A percentile compares a stretch with the other conserved stretches of the same genome.
Evolutionary conservation across 2,888 invertebrate genomes (phyloP).

Genomic region (Ectemnius lituratus): DNA sequence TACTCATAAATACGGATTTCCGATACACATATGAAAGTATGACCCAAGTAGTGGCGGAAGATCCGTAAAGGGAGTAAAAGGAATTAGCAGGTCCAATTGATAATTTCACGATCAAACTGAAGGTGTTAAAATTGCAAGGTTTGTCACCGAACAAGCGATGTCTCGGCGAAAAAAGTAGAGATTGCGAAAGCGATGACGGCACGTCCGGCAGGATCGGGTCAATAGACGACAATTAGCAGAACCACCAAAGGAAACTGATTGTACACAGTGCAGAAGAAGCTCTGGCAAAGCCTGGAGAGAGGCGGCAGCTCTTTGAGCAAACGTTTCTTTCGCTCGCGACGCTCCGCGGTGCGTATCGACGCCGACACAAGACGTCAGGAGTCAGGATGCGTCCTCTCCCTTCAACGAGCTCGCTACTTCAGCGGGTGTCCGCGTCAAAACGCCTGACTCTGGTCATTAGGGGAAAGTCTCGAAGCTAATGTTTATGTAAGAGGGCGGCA

Average conservation of each 20-base stretch:
- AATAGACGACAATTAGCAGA: slow-evolving; percentile 45
- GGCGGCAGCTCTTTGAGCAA: slow-evolving; percentile 53
- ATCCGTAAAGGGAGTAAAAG: no score
- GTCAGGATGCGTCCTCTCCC: no score
- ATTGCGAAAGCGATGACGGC: no score
- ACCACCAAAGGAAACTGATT: slow-evolving; percentile 45
- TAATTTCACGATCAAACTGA: no score
- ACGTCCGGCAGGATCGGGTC: slow-evolving; percentile 18
- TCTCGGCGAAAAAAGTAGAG: no score
- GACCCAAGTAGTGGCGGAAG: no score
- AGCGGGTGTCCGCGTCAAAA: slow-evolving; percentile 58
- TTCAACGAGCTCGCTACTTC: slow-evolving; percentile 12
- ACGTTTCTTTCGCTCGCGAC: slow-evolving; percentile 62
- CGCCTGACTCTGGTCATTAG: slow-evolving; percentile 25
- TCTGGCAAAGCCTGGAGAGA: background rate
- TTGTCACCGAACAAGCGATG: no score
- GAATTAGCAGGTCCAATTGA: no score
- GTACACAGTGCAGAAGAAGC: slow-evolving; percentile 15
- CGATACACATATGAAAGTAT: background rate
- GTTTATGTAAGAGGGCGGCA: background rate
- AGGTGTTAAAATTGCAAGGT: no score
- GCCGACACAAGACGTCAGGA: slow-evolving; percentile 65
- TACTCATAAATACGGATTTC: background rate
- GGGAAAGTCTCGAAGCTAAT: background rate
- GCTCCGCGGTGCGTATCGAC: slow-evolving; percentile 71